Percentiles rank a stretch among this genome's conserved stretches.
Conservation (phyloP, 2,888 invertebrate species). For the Meta bourneti region DNA sequence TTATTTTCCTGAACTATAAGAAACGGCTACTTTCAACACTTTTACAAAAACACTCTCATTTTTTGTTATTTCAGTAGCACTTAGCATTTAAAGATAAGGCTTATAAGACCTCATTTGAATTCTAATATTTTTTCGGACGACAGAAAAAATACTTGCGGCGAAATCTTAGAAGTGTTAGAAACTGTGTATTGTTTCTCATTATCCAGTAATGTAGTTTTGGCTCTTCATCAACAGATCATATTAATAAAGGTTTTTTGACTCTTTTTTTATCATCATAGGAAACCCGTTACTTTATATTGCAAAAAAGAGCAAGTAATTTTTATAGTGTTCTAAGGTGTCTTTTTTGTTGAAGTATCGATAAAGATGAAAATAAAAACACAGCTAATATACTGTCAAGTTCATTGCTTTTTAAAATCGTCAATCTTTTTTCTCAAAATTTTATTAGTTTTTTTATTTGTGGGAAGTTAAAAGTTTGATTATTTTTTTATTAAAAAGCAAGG, state of each 20-base stretch:
- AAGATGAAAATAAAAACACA: too few relatives aligned
- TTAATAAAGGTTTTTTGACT: not conserved
- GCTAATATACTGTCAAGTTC: too few relatives aligned
- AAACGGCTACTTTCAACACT: not conserved
- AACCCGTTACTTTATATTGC: too few relatives aligned
- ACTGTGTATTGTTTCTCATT: not conserved
- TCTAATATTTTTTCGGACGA: not conserved
- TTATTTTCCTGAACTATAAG: not conserved
- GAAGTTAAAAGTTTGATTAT: too few relatives aligned
- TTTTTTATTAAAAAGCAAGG: too few relatives aligned
- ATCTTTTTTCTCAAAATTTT: too few relatives aligned
- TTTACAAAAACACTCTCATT: not conserved
- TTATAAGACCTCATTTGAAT: not conserved
- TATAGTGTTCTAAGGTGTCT: too few relatives aligned
- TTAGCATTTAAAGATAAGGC: not conserved
- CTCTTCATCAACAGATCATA: not conserved
- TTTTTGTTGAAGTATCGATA: too few relatives aligned
- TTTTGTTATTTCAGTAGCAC: not conserved
- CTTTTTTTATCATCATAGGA: not conserved
- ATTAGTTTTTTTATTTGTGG: too few relatives aligned
- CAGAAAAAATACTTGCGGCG: not conserved
- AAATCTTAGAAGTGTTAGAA: not conserved
- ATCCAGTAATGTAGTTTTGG: not conserved
- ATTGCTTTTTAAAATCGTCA: too few relatives aligned
- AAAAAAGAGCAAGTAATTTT: too few relatives aligned